Percentiles rank a stretch among this genome's conserved stretches.
Conservation (phyloP, 1,140 invertebrate species). For the Drosophila takahashii region DNA sequence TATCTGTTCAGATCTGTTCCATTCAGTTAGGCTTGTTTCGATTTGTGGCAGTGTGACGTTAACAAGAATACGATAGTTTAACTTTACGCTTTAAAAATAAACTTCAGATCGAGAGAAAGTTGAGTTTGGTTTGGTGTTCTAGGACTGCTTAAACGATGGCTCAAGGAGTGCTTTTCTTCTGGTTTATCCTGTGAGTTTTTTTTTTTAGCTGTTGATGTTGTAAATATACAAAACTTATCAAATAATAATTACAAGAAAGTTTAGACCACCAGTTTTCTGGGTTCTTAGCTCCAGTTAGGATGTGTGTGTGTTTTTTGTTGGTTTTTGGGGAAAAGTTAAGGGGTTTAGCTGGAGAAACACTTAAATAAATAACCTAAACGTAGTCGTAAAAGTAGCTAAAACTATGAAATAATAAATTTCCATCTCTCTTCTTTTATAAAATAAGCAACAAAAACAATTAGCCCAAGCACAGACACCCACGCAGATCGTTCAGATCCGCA, state of each 20-base stretch:
- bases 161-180: conserved; percentile 32
- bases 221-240: conserved; percentile 68
- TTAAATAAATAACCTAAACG: conserved; percentile 76
- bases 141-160: conserved; percentile 30
- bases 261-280: conserved; percentile 42
- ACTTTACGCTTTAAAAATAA: conserved; percentile 33
- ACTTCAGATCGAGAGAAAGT: conserved; percentile 33
- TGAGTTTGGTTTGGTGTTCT: conserved; percentile 28
- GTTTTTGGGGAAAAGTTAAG: conserved; percentile 18
- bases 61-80: conserved; percentile 44
- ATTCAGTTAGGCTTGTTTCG: conserved; percentile 25
- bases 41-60: conserved; percentile 71
- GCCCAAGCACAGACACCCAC: conserved; percentile 27
- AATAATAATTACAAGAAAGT: conserved; percentile 78
- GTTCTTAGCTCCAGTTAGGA: conserved; percentile 55
- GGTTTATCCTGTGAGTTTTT: conserved; percentile 35
- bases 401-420: conserved; percentile 74
- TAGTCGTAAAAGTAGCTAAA: conserved; percentile 57
- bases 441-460: conserved; percentile 83
- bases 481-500: conserved; percentile 9
- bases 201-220: conserved; percentile 32
- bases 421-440: conserved; percentile 67
- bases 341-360: conserved; percentile 54
- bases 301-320: conserved; percentile 21
- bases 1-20: conserved; percentile 11